Conservation (phyloP, 2,113 vertebrate genomes). For the Acinonyx jubatus region DNA sequence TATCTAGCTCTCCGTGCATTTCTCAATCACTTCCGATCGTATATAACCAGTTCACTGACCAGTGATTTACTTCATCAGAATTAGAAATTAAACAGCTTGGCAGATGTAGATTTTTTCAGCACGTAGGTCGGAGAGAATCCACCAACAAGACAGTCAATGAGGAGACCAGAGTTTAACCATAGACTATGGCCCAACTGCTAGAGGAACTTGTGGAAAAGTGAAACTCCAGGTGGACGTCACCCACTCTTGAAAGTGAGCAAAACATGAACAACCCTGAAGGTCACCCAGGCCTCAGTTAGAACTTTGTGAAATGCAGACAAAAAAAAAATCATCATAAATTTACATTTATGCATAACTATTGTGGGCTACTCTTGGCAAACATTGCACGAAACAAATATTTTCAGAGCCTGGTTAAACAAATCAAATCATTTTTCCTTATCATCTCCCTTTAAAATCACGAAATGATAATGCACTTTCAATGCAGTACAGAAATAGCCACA, state of each 20-base stretch:
- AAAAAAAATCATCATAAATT: neutral
- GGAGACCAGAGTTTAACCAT: neutral
- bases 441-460: neutral
- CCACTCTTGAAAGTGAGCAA: neutral
- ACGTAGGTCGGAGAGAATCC: neutral
- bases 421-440: neutral
- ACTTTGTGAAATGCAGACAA: neutral
- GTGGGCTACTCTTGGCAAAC: neutral
- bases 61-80: neutral
- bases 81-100: neutral
- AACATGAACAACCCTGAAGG: neutral
- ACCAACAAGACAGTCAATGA: neutral
- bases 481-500: neutral
- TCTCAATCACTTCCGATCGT: neutral
- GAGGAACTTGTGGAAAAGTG: neutral
- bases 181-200: rapidly evolving
- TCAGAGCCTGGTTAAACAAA: neutral
- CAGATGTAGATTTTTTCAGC: neutral
- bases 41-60: neutral
- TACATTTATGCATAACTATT: neutral
- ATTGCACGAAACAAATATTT: neutral
- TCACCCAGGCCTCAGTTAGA: neutral
- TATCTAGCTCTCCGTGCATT: no score
- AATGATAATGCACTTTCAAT: neutral
- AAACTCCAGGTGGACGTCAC: neutral